Evolutionary conservation across 2,797 vertebrate species (phyloP), one percentile per base, ranked within the genome.

Genomic region (Sebastiscus tertius): DNA sequence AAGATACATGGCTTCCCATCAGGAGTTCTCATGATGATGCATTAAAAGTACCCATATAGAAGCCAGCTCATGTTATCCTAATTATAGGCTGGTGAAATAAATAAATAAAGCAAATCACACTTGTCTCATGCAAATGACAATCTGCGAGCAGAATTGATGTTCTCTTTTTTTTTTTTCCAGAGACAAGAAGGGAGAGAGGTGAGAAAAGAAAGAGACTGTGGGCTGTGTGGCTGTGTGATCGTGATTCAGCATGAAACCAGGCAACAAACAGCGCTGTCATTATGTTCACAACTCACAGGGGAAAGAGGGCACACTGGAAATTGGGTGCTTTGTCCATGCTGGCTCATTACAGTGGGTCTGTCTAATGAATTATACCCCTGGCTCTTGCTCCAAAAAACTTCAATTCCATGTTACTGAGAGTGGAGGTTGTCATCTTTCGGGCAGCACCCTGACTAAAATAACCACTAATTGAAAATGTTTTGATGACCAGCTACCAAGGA

Each of bases 241-340:
- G 71, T 89, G 88, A 92, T 88, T 94, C 88, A 94, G 89, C 86
- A 87, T 84, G 89, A 92, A 91, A 92, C 89, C 86, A 88, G 68
- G 88, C 88, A 94, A 91, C 93, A 91, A 87, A 89, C 90, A 87
- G 83, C 59, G n/a, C 78, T 84, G 79, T 87, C 85, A 92, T 93
- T 90, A 93, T 87, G 36, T 88, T 83, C 77, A 79, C 80, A 83
- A 80, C 83, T 92, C 91, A 72, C 90, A 60, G 76, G 82, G 79
- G 82, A 88, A 88, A 79, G 61, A 85, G 89, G 85, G 86, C 88
- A 88, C 82, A 55, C 67, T 82, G 79, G 81, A 90, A 89, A 93
- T 87, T 87, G 76, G 84, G 64, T 66, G 84, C 89, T 87, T 92
- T 92, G 85, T 93, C 83, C 88, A 65, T 79, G 79, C 84, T 80